Base-by-base conservation (phyloP, 2,797 vertebrate species). In the Acipenser oxyrinchus region DNA sequence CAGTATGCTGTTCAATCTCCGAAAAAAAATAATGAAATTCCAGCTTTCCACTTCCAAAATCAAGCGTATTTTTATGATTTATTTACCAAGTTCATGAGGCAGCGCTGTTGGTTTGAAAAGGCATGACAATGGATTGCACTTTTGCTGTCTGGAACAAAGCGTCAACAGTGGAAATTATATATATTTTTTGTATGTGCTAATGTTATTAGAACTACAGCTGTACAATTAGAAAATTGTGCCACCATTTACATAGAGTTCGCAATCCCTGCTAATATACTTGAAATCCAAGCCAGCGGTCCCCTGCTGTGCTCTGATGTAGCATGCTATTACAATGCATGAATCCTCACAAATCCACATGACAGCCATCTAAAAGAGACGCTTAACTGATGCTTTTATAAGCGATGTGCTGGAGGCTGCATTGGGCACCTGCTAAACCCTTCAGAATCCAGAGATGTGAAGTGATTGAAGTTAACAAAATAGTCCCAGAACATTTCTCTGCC, bases 61-160 rank as follows among this genome's bases (percentile, higher is more conserved):
- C 23, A 37, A 37, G 23, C 23, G 23, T 18, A 18, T 18, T 18
- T n/a, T n/a, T 18, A 18, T 18, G 15, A 53, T 53, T 53, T 53
- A 12, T 53, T 53, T 53, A 53, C 52, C 52, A 53, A 12, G 52
- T 65, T 55, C 9, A 55, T 52, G 73, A 70, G 66, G 67, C 55
- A 70, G 71, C 74, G 75, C 79, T 74, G 65, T 75, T 23, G 23
- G 60, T 37, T 37, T 74, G 70, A 76, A 69, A 77, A 74, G 70
- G 71, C 72, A 70, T 65, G 64, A 66, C 64, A 68, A 74, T 50
- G 64, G 67, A 62, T 70, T 67, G 77, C 70, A 75, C 68, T 74
- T 78, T 37, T 37, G 23, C 58, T 68, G 77, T 71, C 72, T 63
- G 68, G 66, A 72, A 70, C 63, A 71, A 73, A 74, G 81, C 69